A percentile compares a stretch with the other conserved stretches of the same genome.
These are phyloP conservation scores for Polypedilum vanderplanki DNA, from an alignment of 1,140 invertebrate species.

Conservation along the genomic window DNA sequence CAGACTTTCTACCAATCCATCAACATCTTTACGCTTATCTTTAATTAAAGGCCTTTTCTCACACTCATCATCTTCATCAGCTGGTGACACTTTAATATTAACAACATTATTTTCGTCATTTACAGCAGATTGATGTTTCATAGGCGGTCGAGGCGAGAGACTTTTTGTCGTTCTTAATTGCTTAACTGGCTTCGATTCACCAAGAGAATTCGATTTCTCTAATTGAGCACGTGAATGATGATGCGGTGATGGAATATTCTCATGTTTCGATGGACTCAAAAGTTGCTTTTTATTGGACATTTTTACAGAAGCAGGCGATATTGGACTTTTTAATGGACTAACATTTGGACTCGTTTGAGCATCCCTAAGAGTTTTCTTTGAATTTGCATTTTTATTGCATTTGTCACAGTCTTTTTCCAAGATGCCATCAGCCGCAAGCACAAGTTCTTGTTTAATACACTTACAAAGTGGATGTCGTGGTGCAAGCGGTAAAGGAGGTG, in stretches of 20 bases:
- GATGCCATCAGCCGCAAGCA: neutral
- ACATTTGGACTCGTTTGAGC: slow-evolving; percentile 10
- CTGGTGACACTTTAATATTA: slow-evolving; percentile 30
- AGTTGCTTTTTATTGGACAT: neutral
- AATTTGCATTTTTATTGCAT: neutral
- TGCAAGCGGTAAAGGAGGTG: neutral
- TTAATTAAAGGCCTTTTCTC: slow-evolving; percentile 33
- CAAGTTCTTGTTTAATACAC: neutral
- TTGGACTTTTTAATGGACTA: neutral
- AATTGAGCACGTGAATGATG: slow-evolving; percentile 5
- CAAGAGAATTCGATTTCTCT: slow-evolving; percentile 32
- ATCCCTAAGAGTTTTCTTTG: neutral
- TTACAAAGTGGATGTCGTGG: neutral
- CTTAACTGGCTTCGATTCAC: slow-evolving; percentile 30
- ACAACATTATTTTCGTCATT: slow-evolving; percentile 32
- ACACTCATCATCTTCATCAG: neutral
- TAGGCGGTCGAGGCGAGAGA: slow-evolving; percentile 32
- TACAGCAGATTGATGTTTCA: slow-evolving; percentile 32
- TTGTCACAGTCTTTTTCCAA: neutral
- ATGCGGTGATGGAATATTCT: neutral
- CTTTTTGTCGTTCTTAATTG: slow-evolving; percentile 32
- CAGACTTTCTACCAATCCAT: slow-evolving; percentile 36
- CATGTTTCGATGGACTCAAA: slow-evolving; percentile 6
- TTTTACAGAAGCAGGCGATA: neutral
- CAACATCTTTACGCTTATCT: slow-evolving; percentile 38